Evolutionary conservation across 2,888 invertebrate species (phyloP), one percentile per base, ranked within the genome.

Genomic region (Nasonia oneida): DNA sequence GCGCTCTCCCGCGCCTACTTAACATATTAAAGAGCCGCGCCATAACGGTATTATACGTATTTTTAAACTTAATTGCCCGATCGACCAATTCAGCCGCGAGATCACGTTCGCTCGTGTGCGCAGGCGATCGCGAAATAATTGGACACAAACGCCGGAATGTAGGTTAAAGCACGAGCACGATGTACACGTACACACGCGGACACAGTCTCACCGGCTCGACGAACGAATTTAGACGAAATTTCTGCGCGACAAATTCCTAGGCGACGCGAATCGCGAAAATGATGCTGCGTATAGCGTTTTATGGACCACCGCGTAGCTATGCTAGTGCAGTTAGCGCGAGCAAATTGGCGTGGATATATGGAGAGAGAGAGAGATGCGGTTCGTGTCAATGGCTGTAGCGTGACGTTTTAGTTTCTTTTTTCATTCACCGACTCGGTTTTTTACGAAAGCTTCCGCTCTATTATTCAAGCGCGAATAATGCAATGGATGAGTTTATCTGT

Each of bases 161-260:
- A 75, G 82, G 82, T 79, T 83, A 75, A 18, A 23, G 47, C 15
- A 37, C 15, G 23, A 47, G 10, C 78, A 4, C 78, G 71, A 78
- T 64, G 64, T 23, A 61, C 29, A 29, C 29, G 29, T 15, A 12
- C 10, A 71, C 14, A 5, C 61, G 47, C 83, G 74, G 78, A 71
- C 78, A 75, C 81, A 80, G 61, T 15, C 18, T 37, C 18, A 67
- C 57, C 61, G 77, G 78, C 74, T 73, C 64, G 67, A 23, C 67
- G 29, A 39, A 53, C 84, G 76, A 84, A 84, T 81, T 80, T 76
- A 84, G 77, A 67, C 79, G 70, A 79, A 79, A 84, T 84, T 74
- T 75, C 87, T 78, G 50, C 73, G 53, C 67, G 74, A 53, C 77
- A 82, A 81, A 73, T 83, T 47, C 84, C 87, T 88, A 61, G 57